phyloP scores from a whole-genome alignment of 53 echinoderm and acorn worm genomes.

The Antedon mediterranea region DNA sequence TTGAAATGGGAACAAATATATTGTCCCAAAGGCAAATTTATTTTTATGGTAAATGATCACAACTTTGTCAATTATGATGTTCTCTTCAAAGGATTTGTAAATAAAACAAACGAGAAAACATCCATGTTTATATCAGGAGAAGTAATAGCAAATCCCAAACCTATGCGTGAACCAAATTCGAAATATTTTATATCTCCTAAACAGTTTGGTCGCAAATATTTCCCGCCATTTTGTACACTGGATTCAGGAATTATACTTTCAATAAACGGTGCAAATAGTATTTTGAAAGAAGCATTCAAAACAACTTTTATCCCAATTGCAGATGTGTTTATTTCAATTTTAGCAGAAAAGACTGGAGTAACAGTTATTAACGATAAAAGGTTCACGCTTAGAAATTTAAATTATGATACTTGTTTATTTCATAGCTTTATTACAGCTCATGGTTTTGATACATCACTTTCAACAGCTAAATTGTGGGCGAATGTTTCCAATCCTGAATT shows the following conservation, averaged over 20 bases:
- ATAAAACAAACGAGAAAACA: conserved; percentile 19
- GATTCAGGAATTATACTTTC: conserved; percentile 60
- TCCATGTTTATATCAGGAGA: conserved; percentile 45
- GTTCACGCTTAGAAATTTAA: conserved; percentile 38
- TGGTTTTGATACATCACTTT: conserved; percentile 30
- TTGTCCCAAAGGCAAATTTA: conserved; percentile 47
- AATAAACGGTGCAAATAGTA: conserved; percentile 29
- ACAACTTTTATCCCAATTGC: conserved; percentile 42
- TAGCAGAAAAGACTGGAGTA: conserved; percentile 46
- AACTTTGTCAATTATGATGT: conserved; percentile 47
- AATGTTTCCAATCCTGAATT: conserved; percentile 49
- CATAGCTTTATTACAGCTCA: conserved; percentile 52
- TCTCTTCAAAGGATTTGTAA: conserved; percentile 37
- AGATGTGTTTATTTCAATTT: conserved; percentile 51
- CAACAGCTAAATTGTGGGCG: conserved; percentile 27
- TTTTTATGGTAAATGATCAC: conserved; percentile 63
- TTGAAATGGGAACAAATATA: conserved; percentile 41
- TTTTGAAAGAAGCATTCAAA: conserved; percentile 24
- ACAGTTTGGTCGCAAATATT: conserved; percentile 12
- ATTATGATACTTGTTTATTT: conserved; percentile 38
- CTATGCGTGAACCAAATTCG: conserved; percentile 37
- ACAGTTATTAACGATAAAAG: conserved; percentile 28
- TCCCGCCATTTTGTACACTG: conserved; percentile 69
- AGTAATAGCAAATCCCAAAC: conserved; percentile 20
- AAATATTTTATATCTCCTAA: conserved; percentile 44